Evolutionary conservation across 1,140 invertebrate species (phyloP).

Genomic region (Microplitis demolitor): DNA sequence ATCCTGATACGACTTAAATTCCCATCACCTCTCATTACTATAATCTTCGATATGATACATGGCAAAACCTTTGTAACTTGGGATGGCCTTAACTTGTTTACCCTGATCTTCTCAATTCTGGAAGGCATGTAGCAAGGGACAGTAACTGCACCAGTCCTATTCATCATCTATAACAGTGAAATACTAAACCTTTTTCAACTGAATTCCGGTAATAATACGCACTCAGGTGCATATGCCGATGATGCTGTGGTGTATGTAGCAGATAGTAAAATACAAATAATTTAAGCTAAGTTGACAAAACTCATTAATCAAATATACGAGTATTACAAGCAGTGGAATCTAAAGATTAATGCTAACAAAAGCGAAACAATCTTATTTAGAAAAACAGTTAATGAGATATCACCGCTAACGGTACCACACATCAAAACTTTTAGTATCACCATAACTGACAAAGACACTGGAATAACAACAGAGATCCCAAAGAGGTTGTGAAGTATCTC

Average conservation of each 20-base stretch:
- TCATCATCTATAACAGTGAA: constrained; percentile 25
- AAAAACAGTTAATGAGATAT: background rate
- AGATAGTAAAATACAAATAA: background rate
- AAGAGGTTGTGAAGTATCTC: constrained; percentile 1
- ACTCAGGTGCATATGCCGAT: constrained; percentile 21
- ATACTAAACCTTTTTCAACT: constrained; percentile 3
- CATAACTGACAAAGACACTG: background rate
- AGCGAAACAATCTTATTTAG: background rate
- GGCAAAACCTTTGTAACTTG: constrained; percentile 6
- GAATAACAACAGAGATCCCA: background rate
- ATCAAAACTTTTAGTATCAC: background rate
- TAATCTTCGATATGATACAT: constrained; percentile 10
- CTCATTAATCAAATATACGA: background rate
- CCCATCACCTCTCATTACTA: background rate
- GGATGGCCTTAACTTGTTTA: background rate
- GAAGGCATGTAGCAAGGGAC: constrained; percentile 24
- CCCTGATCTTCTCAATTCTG: background rate
- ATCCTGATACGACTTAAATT: constrained; percentile 23
- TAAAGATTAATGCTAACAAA: background rate
- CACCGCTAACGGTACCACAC: background rate
- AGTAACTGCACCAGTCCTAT: constrained; percentile 20
- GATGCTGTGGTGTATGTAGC: background rate
- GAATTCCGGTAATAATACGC: background rate
- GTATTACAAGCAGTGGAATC: background rate
- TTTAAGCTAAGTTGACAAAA: background rate